phyloP scores from a whole-genome alignment of 2,888 invertebrate genomes.

The Eupithecia subumbrata region DNA sequence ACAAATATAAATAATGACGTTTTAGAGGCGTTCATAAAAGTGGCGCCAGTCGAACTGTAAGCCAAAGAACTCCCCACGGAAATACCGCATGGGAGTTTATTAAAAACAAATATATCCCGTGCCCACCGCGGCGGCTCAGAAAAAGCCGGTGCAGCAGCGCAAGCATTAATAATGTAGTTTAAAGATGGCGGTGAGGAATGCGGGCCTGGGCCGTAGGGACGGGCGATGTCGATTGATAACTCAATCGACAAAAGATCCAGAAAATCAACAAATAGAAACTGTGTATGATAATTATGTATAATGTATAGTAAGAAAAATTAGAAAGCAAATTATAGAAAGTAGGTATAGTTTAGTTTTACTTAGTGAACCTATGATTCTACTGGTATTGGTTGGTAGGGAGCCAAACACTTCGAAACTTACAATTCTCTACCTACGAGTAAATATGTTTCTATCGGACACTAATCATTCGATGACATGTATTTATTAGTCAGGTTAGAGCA shows the following conservation, averaged over 20 bases:
- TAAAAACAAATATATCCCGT: slow-evolving; percentile 75
- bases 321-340: neutral
- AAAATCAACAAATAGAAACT: neutral
- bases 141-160: slow-evolving; percentile 52
- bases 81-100: slow-evolving; percentile 66
- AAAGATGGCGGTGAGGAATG: slow-evolving; percentile 81
- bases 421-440: neutral
- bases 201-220: slow-evolving; percentile 56
- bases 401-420: neutral
- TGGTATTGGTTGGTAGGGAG: neutral
- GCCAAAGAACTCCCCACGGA: slow-evolving; percentile 43
- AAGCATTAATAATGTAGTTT: slow-evolving; percentile 82
- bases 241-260: slow-evolving; percentile 12
- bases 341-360: neutral
- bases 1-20: neutral
- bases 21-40: slow-evolving; percentile 12
- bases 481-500: neutral
- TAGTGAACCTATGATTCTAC: neutral
- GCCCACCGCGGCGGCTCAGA: slow-evolving; percentile 55
- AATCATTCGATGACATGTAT: neutral
- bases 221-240: slow-evolving; percentile 46
- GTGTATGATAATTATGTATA: neutral
- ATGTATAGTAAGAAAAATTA: neutral
- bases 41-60: slow-evolving; percentile 30
- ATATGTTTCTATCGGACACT: neutral